Percentiles rank a stretch among this genome's conserved stretches.
Evolutionary conservation across 30 jellyfish, hydroid and myxozoan genomes (phyloP).

Genomic region (Hydra vulgaris): DNA sequence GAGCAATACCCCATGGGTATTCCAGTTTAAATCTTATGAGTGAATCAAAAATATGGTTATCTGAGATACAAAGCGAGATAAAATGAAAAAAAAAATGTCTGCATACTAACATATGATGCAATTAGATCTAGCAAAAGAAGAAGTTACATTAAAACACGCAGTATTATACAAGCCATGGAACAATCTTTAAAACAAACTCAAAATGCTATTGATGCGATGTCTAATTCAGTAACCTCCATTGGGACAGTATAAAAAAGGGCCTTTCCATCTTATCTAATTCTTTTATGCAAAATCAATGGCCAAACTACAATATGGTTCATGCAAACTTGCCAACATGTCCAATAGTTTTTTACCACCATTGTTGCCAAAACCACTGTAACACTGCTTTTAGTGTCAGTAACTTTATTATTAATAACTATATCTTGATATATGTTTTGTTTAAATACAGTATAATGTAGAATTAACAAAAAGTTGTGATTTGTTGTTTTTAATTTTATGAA

Average conservation of each 20-base stretch:
- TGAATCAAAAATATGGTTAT: background rate
- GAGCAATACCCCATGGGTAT: background rate
- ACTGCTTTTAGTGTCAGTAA: background rate
- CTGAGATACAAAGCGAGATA: background rate
- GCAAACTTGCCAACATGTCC: background rate
- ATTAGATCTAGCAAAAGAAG: slow-evolving; percentile 18
- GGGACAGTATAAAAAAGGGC: slow-evolving; percentile 23
- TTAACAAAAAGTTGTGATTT: background rate
- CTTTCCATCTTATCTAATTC: slow-evolving; percentile 19
- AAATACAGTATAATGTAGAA: background rate
- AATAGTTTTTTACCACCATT: background rate
- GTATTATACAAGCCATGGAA: slow-evolving; percentile 6
- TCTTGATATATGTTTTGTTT: background rate
- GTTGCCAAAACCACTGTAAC: background rate
- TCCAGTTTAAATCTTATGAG: background rate
- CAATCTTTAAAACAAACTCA: slow-evolving; percentile 14
- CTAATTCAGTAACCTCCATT: slow-evolving; percentile 13
- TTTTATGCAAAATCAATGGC: slow-evolving; percentile 10
- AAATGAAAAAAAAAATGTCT: slow-evolving; percentile 18
- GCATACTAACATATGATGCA: slow-evolving; percentile 21
- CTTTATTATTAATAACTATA: background rate
- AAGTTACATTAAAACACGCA: slow-evolving; percentile 1
- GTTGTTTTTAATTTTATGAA: background rate
- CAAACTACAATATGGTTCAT: background rate
- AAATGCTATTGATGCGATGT: slow-evolving; percentile 17